A percentile compares a stretch with the other conserved stretches of the same genome.
These are phyloP conservation scores for Mimumesa dahlbomi DNA, from an alignment of 2,888 invertebrate genomes.

Conservation along the genomic window DNA sequence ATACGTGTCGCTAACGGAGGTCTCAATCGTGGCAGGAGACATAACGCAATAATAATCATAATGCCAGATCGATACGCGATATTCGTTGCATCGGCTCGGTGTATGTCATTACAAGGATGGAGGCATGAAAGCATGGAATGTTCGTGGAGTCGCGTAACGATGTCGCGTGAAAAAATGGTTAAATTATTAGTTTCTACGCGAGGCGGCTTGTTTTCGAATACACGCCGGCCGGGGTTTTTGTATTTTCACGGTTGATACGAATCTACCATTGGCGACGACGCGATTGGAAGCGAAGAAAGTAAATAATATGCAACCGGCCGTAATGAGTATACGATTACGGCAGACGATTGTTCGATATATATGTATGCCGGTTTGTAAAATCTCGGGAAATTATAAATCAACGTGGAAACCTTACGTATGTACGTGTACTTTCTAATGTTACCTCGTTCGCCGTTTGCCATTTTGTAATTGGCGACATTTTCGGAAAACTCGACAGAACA, in stretches of 20 bases:
- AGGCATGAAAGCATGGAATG: slow-evolving; percentile 66
- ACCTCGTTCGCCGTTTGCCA: slow-evolving; percentile 4
- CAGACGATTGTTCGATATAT: slow-evolving; percentile 41
- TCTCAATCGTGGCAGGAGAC: slow-evolving; percentile 72
- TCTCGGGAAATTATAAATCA: slow-evolving; percentile 48
- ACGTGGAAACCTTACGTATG: slow-evolving; percentile 11
- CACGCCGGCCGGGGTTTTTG: slow-evolving; percentile 2
- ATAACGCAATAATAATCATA: slow-evolving; percentile 75
- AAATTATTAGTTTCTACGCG: slow-evolving; percentile 48
- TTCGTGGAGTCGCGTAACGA: slow-evolving; percentile 54
- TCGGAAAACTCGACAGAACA: no score
- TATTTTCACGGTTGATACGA: slow-evolving; percentile 43
- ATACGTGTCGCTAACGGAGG: slow-evolving; percentile 68
- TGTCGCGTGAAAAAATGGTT: slow-evolving; percentile 45
- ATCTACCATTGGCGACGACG: slow-evolving; percentile 18
- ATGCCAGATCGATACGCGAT: slow-evolving; percentile 76
- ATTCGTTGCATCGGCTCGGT: slow-evolving; percentile 66
- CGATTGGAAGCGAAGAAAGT: slow-evolving; percentile 23
- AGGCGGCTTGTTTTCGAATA: slow-evolving; percentile 10
- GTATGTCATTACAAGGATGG: slow-evolving; percentile 67
- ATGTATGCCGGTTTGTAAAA: slow-evolving; percentile 17
- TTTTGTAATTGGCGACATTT: slow-evolving; percentile 15
- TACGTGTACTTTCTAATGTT: slow-evolving; percentile 36
- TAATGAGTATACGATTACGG: slow-evolving; percentile 41
- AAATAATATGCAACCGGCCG: slow-evolving; percentile 37